phyloP scores from a whole-genome alignment of 2,797 vertebrate genomes.

The Myotis myotis region DNA sequence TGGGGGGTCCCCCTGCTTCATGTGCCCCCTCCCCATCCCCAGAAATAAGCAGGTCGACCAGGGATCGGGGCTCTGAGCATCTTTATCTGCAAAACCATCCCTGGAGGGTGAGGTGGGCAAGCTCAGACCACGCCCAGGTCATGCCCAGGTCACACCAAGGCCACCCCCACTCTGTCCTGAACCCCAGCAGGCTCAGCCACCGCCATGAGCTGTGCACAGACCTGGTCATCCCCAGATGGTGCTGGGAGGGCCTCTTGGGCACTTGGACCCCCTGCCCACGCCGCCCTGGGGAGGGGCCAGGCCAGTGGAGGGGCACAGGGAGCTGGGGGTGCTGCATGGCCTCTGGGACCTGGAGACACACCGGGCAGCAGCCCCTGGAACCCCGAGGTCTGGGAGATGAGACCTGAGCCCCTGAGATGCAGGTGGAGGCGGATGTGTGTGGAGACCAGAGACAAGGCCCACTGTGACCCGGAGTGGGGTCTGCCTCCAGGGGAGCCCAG shows the following conservation, averaged over 20 bases:
- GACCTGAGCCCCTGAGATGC: background rate
- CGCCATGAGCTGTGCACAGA: background rate
- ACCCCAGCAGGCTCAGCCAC: background rate
- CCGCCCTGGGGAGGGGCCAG: fast-evolving
- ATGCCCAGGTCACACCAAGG: background rate
- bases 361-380: background rate
- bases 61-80: background rate
- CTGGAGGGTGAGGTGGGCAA: too few relatives aligned
- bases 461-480: background rate
- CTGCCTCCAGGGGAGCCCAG: background rate
- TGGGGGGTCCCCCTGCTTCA: background rate
- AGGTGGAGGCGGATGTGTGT: background rate
- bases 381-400: background rate
- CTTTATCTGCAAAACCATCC: background rate
- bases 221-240: background rate
- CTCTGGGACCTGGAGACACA: background rate
- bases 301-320: too few relatives aligned
- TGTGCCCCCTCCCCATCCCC: background rate
- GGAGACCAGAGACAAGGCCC: background rate
- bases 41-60: too few relatives aligned
- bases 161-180: background rate
- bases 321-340: too few relatives aligned
- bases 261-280: too few relatives aligned
- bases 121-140: background rate
- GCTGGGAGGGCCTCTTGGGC: too few relatives aligned